Conservation (phyloP, 1,140 invertebrate species). For the Homalodisca vitripennis region DNA sequence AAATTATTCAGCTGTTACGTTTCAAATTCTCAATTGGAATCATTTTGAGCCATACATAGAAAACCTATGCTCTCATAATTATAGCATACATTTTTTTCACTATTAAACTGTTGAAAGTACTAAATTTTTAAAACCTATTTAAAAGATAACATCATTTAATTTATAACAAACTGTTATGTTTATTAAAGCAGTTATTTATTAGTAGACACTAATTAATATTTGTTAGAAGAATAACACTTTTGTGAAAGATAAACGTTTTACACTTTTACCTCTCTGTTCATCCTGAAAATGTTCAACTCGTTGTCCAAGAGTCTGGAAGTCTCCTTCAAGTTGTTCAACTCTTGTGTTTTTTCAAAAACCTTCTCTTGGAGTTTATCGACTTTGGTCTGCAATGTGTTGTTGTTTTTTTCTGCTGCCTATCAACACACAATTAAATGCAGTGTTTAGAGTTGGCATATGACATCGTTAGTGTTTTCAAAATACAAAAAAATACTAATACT, state of each 20-base stretch:
- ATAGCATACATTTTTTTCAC: not conserved
- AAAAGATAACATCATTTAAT: not conserved
- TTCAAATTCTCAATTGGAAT: not conserved
- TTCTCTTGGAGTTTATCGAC: slow-evolving; percentile 9
- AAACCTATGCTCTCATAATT: not conserved
- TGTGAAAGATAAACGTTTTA: too few relatives aligned
- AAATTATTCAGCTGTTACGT: not conserved
- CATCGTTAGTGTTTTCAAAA: not conserved
- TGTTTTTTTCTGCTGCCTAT: slow-evolving; percentile 22
- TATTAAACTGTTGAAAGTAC: too few relatives aligned
- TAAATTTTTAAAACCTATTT: not conserved
- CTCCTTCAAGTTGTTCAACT: not conserved
- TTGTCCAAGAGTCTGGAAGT: not conserved
- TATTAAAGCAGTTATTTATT: too few relatives aligned
- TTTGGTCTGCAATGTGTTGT: not conserved
- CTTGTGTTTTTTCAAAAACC: slow-evolving; percentile 23
- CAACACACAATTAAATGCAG: slow-evolving; percentile 27
- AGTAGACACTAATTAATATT: too few relatives aligned
- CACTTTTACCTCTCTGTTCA: slow-evolving; percentile 16
- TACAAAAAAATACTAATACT: not conserved
- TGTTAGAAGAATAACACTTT: too few relatives aligned
- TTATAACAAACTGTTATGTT: not conserved
- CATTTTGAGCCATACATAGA: not conserved
- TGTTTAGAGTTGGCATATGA: slow-evolving; percentile 1
- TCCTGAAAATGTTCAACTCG: not conserved